Percentiles rank a stretch among this genome's conserved stretches.
Conservation (phyloP, 2,888 invertebrate species). For the Digitonthophagus gazella region DNA sequence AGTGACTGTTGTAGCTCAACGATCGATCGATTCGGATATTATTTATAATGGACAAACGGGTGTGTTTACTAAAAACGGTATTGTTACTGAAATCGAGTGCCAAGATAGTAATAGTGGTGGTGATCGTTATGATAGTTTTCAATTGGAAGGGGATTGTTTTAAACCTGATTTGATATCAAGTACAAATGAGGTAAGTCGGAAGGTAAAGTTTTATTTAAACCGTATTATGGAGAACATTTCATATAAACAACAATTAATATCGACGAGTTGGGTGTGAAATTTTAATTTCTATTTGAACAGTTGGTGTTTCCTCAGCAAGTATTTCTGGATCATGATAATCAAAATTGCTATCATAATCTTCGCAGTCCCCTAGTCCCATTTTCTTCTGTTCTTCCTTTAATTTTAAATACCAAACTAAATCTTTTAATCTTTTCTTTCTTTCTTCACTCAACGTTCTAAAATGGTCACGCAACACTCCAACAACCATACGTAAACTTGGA, state of each 20-base stretch:
- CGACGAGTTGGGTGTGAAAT: no score
- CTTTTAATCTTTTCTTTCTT: not conserved
- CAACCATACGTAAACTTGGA: not conserved
- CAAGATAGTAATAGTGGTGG: conserved; percentile 42
- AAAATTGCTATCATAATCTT: no score
- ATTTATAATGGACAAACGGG: conserved; percentile 44
- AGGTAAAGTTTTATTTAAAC: no score
- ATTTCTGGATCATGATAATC: no score
- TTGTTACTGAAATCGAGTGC: conserved; percentile 47
- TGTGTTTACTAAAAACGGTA: conserved; percentile 41
- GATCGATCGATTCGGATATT: conserved; percentile 47
- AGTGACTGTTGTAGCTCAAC: conserved; percentile 44
- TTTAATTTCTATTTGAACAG: not conserved
- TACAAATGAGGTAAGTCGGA: conserved; percentile 24
- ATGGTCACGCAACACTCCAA: not conserved
- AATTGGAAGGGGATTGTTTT: conserved; percentile 17
- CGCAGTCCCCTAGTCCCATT: no score
- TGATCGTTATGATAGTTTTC: conserved; percentile 20
- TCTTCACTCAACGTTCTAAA: not conserved
- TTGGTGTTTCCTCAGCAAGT: not conserved
- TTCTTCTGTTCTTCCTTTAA: not conserved
- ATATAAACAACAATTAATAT: no score
- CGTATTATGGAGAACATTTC: no score
- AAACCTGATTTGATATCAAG: conserved; percentile 25
- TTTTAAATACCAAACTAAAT: not conserved